Percentiles rank a stretch among this genome's conserved stretches.
Evolutionary conservation across 1,140 invertebrate genomes (phyloP).

Genomic region (Drosophila subpulchrella): DNA sequence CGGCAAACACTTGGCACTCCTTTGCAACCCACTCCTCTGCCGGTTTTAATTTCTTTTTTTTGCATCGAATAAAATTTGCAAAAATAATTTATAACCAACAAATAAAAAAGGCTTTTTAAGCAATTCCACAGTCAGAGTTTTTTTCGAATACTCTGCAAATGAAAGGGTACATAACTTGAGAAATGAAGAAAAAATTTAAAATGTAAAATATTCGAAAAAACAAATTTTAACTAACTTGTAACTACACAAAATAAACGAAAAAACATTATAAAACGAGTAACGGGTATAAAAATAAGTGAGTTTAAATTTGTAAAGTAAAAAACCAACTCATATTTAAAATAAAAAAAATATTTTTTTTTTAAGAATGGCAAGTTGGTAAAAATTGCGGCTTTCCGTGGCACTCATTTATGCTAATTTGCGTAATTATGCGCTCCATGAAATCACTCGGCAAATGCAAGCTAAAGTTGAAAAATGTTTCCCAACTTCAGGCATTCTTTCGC

Average conservation of each 20-base stretch:
- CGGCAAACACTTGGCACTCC: conserved; percentile 51
- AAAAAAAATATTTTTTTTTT: too few relatives aligned
- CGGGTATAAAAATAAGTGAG: too few relatives aligned
- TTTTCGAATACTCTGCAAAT: conserved; percentile 1
- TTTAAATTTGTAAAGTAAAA: too few relatives aligned
- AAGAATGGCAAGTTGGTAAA: neutral
- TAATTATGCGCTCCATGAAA: conserved; percentile 83
- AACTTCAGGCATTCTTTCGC: conserved; percentile 26
- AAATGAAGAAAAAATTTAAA: neutral
- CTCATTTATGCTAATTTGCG: conserved; percentile 83
- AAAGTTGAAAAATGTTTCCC: conserved; percentile 61
- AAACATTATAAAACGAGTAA: too few relatives aligned
- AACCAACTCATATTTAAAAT: too few relatives aligned
- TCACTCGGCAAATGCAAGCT: conserved; percentile 72
- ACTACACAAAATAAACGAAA: too few relatives aligned
- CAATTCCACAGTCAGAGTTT: conserved; percentile 42
- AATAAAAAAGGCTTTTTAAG: conserved; percentile 62
- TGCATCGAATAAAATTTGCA: conserved; percentile 78
- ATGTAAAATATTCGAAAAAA: neutral
- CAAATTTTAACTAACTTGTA: neutral
- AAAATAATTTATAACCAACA: conserved; percentile 70
- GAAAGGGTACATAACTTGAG: neutral
- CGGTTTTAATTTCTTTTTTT: conserved; percentile 68
- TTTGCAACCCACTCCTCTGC: conserved; percentile 5
- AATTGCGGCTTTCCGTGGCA: conserved; percentile 40